Conservation (phyloP, 2,797 vertebrate genomes). For the Falco rusticolus region DNA sequence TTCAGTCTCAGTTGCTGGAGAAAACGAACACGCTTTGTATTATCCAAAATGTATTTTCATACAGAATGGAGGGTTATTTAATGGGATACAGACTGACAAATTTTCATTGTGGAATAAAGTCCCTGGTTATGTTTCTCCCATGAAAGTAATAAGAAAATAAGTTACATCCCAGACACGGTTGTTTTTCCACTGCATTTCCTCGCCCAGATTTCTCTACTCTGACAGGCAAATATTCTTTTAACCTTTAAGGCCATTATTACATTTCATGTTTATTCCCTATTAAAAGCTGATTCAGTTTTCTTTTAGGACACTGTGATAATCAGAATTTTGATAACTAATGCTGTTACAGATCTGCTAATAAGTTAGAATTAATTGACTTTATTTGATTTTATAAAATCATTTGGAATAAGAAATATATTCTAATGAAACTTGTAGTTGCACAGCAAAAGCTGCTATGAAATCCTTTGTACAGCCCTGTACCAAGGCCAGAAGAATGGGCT, state of each 20-base stretch:
- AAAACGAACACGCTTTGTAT: background rate
- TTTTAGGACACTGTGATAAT: background rate
- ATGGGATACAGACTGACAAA: background rate
- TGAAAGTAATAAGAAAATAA: background rate
- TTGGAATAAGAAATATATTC: too few species aligned
- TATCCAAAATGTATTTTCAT: background rate
- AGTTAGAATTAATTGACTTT: too few species aligned
- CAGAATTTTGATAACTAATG: background rate
- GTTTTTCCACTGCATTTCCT: background rate
- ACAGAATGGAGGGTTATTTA: background rate
- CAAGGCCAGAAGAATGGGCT: too few species aligned
- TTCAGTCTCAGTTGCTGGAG: background rate
- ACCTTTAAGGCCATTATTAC: background rate
- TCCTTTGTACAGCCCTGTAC: too few species aligned
- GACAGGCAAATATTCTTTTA: background rate
- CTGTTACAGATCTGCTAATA: too few species aligned
- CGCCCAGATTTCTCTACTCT: background rate
- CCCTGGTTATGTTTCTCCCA: background rate
- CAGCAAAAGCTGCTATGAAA: too few species aligned
- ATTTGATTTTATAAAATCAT: too few species aligned
- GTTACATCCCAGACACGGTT: background rate
- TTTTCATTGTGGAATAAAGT: background rate
- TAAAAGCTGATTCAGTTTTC: background rate
- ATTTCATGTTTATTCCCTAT: background rate
- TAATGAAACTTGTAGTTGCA: too few species aligned